Base-by-base conservation (phyloP, 2,797 vertebrate species). In the Dendrocincla tyrannina region DNA sequence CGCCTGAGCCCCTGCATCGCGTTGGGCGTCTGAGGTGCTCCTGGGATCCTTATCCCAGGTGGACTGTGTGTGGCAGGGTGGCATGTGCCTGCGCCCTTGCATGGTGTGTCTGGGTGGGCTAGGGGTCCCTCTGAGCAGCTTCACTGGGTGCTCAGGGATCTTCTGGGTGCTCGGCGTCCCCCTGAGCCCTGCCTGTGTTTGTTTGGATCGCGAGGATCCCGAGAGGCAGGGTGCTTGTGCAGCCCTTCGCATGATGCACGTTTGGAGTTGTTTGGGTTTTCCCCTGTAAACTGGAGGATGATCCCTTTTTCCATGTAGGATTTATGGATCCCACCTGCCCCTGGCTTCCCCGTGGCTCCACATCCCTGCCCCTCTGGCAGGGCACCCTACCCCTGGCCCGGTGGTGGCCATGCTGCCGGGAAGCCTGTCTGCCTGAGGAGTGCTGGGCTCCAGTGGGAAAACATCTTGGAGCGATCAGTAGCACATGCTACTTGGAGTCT, bases 401-500 rank as follows among this genome's bases (percentile, higher is more conserved):
- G 41, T 5, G 1, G 28, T 56, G 76, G 37, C 80, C 1, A 5
- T 2, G 77, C 78, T 55, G 63, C 79, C 11, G 63, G 41, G 69
- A 58, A 95, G 53, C 53, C 5, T 18, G 13, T 33, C 89, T 86
- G 80, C 89, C 62, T 5, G 9, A 52, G 58, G 47, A 95, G 53
- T 3, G 1, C 91, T 2, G 74, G 89, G 69, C 30, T 91, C 93
- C 35, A 1, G 42, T 84, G 91, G 90, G 95, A 93, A 96, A 93
- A 96, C 94, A 91, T 97, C 94, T 97, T 97, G 95, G 62, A 88
- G 46, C 44, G 88, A 96, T 97, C 95, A 95, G 93, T 96, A 97
- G 95, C 96, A 94, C 93, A 86, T 97, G 95, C 94, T 96, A 94
- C 95, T 95, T 95, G 94, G 95, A 96, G 90, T 94, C 94, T 95